Conservation (phyloP, 2,888 invertebrate genomes). For the Patella caerulea region DNA sequence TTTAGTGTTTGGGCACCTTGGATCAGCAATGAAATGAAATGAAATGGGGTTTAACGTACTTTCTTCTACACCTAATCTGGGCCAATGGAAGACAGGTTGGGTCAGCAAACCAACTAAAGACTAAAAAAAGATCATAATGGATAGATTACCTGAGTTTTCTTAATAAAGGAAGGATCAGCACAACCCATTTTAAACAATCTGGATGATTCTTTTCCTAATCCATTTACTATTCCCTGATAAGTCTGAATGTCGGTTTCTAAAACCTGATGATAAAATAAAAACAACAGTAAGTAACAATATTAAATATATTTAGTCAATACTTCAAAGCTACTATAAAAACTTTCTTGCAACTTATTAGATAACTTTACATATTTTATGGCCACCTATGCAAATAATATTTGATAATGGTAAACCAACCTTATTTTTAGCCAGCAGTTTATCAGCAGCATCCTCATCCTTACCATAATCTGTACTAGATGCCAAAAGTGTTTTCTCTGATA, state of each 20-base stretch:
- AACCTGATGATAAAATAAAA: constrained; percentile 75
- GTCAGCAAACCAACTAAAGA: neutral
- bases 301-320: too few relatives aligned
- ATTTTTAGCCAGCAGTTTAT: constrained; percentile 93
- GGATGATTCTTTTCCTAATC: constrained; percentile 63
- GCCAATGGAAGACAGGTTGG: too few relatives aligned
- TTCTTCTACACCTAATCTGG: too few relatives aligned
- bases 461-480: constrained; percentile 92
- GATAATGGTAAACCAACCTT: constrained; percentile 77
- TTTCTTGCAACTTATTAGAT: neutral
- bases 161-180: constrained; percentile 77
- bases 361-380: neutral
- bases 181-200: constrained; percentile 79
- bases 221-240: constrained; percentile 65
- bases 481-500: constrained; percentile 93
- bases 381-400: neutral
- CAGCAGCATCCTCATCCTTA: constrained; percentile 91
- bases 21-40: too few relatives aligned
- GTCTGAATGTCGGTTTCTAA: constrained; percentile 74
- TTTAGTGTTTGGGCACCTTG: too few relatives aligned
- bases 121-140: neutral
- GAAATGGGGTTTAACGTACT: too few relatives aligned
- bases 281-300: too few relatives aligned
- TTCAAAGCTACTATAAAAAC: too few relatives aligned
- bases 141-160: constrained; percentile 62